Base-by-base conservation (phyloP, 1,140 invertebrate genomes). In the Ectropis grisescens region DNA sequence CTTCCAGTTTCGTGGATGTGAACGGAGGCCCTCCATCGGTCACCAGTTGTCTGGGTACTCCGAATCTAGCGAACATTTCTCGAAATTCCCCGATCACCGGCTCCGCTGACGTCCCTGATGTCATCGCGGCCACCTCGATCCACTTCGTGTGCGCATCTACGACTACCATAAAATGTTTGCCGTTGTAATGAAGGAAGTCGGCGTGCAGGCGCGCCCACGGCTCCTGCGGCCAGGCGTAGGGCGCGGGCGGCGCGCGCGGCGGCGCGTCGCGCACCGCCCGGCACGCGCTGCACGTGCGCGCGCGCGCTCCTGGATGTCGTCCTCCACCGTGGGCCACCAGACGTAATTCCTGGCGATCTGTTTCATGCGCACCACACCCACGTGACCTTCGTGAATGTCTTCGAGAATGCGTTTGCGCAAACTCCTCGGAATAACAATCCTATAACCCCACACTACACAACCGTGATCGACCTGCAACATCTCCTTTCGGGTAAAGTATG, bases 321-420 rank as follows among this genome's bases (percentile, higher is more conserved):
- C 52, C 9, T 26, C 50, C 52, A 0, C 34, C 24, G 4, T 36
- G 39, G 14, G 57, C 60, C 16, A 52, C 41, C 19, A 62, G 4
- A 84, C 58, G 42, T 83, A 78, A 23, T 52, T 49, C 5, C 48
- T 35, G 0, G 67, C 67, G 5, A 64, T 26, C 13, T 51, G 35
- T 35, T 66, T 71, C 39, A 60, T 68, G 43, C 46, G 39, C 5
- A 55, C 47, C 0, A 65, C 41, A 10, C 59, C 65, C 13, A 44
- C 36, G 26, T 68, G 64, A 1, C 35, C 40, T 10, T 46, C 44
- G 25, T 74, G 65, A 10, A 74, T 40, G 38, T 68, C 52, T 23
- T 51, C 33, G 26, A 74, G 28, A 11, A 68, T 11, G 0, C 9
- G n/a, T 1, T 38, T n/a, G 16, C 47, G 35, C 13, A 58, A 46